Conservation (phyloP, 2,888 invertebrate species). For the Rhabditophanes sp. region DNA sequence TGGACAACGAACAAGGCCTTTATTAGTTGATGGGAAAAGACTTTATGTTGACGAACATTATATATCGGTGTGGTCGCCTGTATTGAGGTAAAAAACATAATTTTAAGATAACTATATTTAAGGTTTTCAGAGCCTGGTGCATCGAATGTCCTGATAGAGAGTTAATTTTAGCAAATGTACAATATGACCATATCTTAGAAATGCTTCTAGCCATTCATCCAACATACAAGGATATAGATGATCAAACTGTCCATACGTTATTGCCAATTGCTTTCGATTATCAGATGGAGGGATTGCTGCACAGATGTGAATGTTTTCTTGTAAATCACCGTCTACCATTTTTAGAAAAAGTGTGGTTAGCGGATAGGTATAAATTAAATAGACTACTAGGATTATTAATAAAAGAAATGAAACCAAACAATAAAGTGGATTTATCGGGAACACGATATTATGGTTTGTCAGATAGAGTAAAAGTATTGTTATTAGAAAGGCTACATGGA, state of each 20-base stretch:
- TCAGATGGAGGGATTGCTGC: slow-evolving; percentile 44
- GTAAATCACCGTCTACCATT: slow-evolving; percentile 38
- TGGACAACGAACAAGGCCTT: slow-evolving; percentile 34
- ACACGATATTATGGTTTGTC: slow-evolving; percentile 39
- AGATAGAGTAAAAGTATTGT: slow-evolving; percentile 41
- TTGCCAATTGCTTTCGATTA: slow-evolving; percentile 43
- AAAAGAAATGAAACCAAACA: slow-evolving; percentile 35
- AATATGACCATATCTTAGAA: slow-evolving; percentile 41
- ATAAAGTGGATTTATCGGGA: slow-evolving; percentile 38
- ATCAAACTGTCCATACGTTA: slow-evolving; percentile 39
- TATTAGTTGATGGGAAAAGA: slow-evolving; percentile 36
- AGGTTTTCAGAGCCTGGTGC: slow-evolving; percentile 34
- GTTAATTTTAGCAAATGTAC: slow-evolving; percentile 42
- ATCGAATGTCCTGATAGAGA: slow-evolving; percentile 43
- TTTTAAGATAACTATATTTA: slow-evolving; percentile 13
- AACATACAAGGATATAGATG: slow-evolving; percentile 40
- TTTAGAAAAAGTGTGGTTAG: slow-evolving; percentile 43
- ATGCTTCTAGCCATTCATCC: slow-evolving; percentile 43
- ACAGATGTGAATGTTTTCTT: slow-evolving; percentile 42
- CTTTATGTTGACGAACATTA: slow-evolving; percentile 43
- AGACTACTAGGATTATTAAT: slow-evolving; percentile 37
- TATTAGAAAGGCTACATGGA: slow-evolving; percentile 41
- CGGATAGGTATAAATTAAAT: slow-evolving; percentile 42
- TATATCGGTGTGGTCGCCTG: slow-evolving; percentile 34
- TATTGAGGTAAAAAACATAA: slow-evolving; percentile 16